Conservation (phyloP, 2,888 invertebrate genomes). For the Synanthedon tipuliformis region DNA sequence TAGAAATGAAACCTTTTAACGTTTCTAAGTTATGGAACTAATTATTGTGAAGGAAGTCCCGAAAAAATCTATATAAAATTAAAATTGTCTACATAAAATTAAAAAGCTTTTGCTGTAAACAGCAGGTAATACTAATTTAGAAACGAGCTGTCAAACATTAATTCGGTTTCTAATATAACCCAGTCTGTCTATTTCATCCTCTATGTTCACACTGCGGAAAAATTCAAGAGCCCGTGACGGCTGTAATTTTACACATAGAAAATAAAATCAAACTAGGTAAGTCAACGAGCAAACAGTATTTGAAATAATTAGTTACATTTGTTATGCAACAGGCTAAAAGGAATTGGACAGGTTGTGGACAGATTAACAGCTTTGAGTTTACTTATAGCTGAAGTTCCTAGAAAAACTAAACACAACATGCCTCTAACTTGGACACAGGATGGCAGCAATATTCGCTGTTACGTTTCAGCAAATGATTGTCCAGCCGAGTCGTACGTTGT, state of each 20-base stretch:
- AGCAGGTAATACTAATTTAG: neutral
- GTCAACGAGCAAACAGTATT: no score
- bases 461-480: constrained; percentile 33
- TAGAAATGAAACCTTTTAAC: neutral
- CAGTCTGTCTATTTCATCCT: constrained; percentile 17
- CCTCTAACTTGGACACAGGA: constrained; percentile 13
- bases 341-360: no score
- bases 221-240: constrained; percentile 37
- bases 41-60: no score
- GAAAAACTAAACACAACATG: neutral
- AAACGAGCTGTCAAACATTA: neutral
- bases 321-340: no score
- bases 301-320: no score
- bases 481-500: constrained; percentile 28
- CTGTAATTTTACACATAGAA: constrained; percentile 13
- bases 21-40: neutral
- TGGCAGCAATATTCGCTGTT: constrained; percentile 27
- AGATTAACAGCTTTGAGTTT: no score
- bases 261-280: neutral
- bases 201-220: constrained; percentile 29
- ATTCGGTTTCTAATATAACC: constrained; percentile 12
- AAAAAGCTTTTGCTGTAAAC: no score
- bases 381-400: no score
- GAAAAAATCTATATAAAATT: no score
- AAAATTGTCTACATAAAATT: no score